Percentiles rank a stretch among this genome's conserved stretches.
These are phyloP conservation scores for Micrastur ruficollis DNA, from an alignment of 2,797 vertebrate species.

Conservation along the genomic window DNA sequence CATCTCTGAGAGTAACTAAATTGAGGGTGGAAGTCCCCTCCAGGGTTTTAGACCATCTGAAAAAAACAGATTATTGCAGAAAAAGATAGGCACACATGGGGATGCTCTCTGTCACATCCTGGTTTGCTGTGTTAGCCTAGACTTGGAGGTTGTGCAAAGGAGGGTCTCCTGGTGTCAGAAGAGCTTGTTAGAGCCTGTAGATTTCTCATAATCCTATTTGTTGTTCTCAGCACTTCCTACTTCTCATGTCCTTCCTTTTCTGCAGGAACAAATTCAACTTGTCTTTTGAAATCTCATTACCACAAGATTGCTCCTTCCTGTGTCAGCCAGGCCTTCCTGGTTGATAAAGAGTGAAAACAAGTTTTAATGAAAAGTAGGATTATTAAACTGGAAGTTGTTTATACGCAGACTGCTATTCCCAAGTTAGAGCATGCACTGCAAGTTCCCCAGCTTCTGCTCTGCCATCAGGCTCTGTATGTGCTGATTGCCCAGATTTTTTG, in stretches of 20 bases:
- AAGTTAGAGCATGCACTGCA: background rate
- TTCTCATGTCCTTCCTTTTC: slow-evolving; percentile 26
- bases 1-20: background rate
- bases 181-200: background rate
- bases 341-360: background rate
- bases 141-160: background rate
- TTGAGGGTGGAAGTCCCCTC: background rate
- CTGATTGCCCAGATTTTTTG: background rate
- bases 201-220: background rate
- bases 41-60: background rate
- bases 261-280: slow-evolving; percentile 2
- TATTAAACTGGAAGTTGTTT: background rate
- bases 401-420: background rate
- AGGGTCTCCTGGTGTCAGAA: background rate
- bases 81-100: background rate
- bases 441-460: background rate
- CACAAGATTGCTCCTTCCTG: slow-evolving; percentile 32
- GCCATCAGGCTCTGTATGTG: background rate
- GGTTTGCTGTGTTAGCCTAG: background rate
- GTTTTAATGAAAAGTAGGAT: background rate
- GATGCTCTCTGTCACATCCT: background rate
- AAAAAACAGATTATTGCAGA: background rate
- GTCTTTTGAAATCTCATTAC: slow-evolving; percentile 51
- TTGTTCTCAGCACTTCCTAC: background rate
- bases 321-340: background rate